Evolutionary conservation across 1,140 invertebrate species (phyloP).

Genomic region (Daktulosphaira vitifoliae): DNA sequence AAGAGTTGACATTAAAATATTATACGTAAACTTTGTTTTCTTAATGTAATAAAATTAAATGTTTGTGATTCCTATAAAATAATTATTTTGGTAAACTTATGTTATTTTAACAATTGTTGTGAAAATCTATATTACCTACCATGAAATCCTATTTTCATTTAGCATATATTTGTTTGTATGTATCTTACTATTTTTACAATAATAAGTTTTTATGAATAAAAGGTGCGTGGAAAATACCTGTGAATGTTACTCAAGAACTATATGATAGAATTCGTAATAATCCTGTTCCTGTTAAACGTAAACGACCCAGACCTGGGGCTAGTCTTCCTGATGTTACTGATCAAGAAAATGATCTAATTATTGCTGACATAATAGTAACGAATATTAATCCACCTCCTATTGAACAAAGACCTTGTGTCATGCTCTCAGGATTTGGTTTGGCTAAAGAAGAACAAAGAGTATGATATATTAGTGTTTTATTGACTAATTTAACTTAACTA

Average conservation of each 20-base stretch:
- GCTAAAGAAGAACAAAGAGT: slow-evolving; percentile 45
- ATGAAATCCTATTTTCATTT: too few species aligned
- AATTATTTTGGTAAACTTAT: too few species aligned
- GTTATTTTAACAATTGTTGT: too few species aligned
- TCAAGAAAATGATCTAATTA: slow-evolving; percentile 37
- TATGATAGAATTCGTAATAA: slow-evolving; percentile 64
- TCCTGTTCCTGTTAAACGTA: slow-evolving; percentile 47
- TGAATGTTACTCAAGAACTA: slow-evolving; percentile 78
- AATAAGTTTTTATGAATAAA: not conserved
- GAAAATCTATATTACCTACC: too few species aligned
- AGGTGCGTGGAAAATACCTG: slow-evolving; percentile 86
- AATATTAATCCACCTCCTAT: slow-evolving; percentile 46
- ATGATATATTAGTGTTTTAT: slow-evolving; percentile 8
- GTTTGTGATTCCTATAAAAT: too few species aligned
- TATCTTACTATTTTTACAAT: not conserved
- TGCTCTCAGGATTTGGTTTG: slow-evolving; percentile 46
- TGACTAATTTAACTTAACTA: too few species aligned
- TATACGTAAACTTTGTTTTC: too few species aligned
- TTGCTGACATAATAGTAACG: slow-evolving; percentile 39
- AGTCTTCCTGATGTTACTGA: slow-evolving; percentile 27
- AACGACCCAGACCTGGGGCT: slow-evolving; percentile 46
- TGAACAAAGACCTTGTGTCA: slow-evolving; percentile 46
- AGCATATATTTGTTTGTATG: not conserved
- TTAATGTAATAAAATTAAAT: too few species aligned
- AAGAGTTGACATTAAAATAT: too few species aligned